Evolutionary conservation across 2,888 invertebrate species (phyloP), one percentile per base, ranked within the genome.

Genomic region (Podabrus alpinus): DNA sequence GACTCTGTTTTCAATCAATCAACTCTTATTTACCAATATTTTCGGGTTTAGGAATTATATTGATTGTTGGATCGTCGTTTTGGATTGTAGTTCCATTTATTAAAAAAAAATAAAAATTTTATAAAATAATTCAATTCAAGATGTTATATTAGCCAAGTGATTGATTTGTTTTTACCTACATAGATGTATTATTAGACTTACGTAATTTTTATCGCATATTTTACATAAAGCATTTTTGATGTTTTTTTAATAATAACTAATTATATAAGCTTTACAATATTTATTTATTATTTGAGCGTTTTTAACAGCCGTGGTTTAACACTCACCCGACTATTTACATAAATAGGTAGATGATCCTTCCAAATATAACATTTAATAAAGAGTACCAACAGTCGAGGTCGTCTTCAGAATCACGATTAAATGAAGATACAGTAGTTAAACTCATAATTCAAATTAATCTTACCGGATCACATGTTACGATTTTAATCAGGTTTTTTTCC

Each of bases 21-120:
- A 84, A 90, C 1, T 92, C 92, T 0, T 95, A 94, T 84, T 91
- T 91, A 77, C 92, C 93, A 0, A 89, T 96, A 62, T 94, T 95
- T 81, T 91, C 92, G 16, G 91, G 92, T 0, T 88, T 96, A 3
- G 96, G 96, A 0, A 86, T 94, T 66, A 90, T 94, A 62, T 87
- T 95, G 29, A 88, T 95, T 7, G 88, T 90, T 9, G 96, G 95
- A 0, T 92, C 95, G 0, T 88, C 91, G 2, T 87, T 95, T 15
- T 95, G 95, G 95, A 88, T 90, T 0, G 90, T 93, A 69, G 92
- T 95, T 80, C 95, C 95, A 0, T 90, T 93, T 75, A 92, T 95
- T 69, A 88, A 90, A 76, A 89, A 84, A 86, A 64, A 64, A 19
- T 64, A 19, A 21, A 64, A 64, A 21, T 4, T 64, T 11, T 64